Conservation (phyloP, 2,888 invertebrate species). For the Odiellus spinosus region DNA sequence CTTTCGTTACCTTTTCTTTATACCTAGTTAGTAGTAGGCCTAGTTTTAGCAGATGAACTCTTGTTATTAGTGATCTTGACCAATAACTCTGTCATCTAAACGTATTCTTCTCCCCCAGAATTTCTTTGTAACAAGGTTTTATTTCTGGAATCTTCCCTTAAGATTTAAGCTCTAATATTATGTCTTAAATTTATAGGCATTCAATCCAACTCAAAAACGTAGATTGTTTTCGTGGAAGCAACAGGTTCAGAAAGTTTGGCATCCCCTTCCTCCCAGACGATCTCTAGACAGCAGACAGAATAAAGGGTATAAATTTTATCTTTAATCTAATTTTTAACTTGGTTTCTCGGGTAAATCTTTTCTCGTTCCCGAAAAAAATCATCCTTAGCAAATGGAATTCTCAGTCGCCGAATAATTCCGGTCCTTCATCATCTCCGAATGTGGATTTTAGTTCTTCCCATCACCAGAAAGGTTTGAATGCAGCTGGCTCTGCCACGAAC, state of each 20-base stretch:
- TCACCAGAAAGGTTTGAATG: not conserved
- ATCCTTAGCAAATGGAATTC: not conserved
- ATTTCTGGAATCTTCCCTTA: not conserved
- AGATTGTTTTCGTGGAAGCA: slow-evolving; percentile 43
- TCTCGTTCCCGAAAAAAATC: too few relatives aligned
- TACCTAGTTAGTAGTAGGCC: too few relatives aligned
- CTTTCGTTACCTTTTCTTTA: too few relatives aligned
- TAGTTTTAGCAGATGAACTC: too few relatives aligned
- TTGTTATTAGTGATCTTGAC: too few relatives aligned
- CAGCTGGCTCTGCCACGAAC: not conserved
- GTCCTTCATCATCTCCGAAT: not conserved
- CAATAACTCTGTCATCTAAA: too few relatives aligned
- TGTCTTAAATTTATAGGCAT: slow-evolving; percentile 1
- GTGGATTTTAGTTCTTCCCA: slow-evolving; percentile 4
- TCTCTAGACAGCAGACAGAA: slow-evolving; percentile 17
- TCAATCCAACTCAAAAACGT: slow-evolving; percentile 21
- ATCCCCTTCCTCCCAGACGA: slow-evolving; percentile 27
- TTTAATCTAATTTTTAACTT: slow-evolving; percentile 1
- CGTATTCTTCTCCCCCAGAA: too few relatives aligned
- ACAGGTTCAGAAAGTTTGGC: slow-evolving; percentile 34
- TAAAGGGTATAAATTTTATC: slow-evolving; percentile 8
- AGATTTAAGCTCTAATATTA: not conserved
- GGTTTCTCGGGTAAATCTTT: not conserved
- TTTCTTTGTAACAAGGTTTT: too few relatives aligned
- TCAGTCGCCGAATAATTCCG: not conserved